Conservation (phyloP, 2,888 invertebrate genomes). For the Xanthia icteritia region DNA sequence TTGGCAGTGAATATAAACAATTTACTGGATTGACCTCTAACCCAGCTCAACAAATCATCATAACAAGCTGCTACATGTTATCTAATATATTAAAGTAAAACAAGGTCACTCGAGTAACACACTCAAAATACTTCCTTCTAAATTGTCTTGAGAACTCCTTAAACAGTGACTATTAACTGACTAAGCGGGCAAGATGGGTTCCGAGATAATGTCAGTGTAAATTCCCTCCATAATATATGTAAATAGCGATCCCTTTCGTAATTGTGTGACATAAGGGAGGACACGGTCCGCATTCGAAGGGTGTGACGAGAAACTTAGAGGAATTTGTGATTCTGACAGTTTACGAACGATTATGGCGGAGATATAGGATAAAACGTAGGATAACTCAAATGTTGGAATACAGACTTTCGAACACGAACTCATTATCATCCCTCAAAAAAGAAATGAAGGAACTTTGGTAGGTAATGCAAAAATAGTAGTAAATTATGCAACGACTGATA, state of each 20-base stretch:
- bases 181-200: constrained; percentile 58
- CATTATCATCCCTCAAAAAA: background rate
- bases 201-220: constrained; percentile 58
- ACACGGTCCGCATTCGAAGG: constrained; percentile 33
- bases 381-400: background rate
- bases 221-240: constrained; percentile 60
- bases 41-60: background rate
- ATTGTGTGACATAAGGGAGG: constrained; percentile 53
- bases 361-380: background rate
- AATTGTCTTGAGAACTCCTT: constrained; percentile 32
- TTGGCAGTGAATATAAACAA: background rate
- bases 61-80: background rate
- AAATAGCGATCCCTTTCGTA: constrained; percentile 58
- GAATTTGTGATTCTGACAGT: constrained; percentile 27
- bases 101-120: background rate
- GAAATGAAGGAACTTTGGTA: no score
- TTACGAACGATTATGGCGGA: constrained; percentile 23
- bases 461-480: background rate
- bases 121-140: constrained; percentile 11
- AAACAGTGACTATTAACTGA: constrained; percentile 55
- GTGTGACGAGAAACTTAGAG: constrained; percentile 6
- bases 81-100: background rate
- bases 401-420: background rate
- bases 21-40: background rate
- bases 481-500: background rate